Base-by-base conservation (phyloP, 1,140 invertebrate genomes). In the Alviniconcha marisindica region DNA sequence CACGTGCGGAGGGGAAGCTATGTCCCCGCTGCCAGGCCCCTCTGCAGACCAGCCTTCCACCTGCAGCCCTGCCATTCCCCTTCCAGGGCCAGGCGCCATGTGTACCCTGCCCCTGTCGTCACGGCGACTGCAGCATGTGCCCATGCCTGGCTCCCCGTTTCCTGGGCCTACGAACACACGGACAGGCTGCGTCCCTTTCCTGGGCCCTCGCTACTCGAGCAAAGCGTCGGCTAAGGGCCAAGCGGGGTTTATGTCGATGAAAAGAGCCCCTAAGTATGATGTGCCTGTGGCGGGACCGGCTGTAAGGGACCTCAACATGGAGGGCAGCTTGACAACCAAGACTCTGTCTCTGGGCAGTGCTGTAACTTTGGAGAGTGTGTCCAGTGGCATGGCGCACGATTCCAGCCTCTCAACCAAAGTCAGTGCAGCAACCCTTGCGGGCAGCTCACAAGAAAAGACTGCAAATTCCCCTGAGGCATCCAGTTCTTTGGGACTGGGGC, bases 71-170 rank as follows among this genome's bases (percentile, higher is more conserved):
- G 2, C 24, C 10, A 42, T 76, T 28, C 40, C 73, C 42, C 51
- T 76, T 28, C 42, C 44, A 3, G 40, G 44, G 5, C 36, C 69
- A 3, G 12, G 48, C 1, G 21, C 48, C 31, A 40, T 56, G 5
- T 21, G 51, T 31, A 60, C 77, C 15, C 77, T 56, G 33, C 56
- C 77, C 44, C 10, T 77, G 54, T 40, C 77, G 4, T 60, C 54
- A 36, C 78, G 56, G 28, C 78, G 40, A 28, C 78, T 63, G 54
- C 77, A 80, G 24, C 77, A 80, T 42, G 60, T 80, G 7, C 78
- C 78, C 78, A 80, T 80, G 78, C 56, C 77, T 12, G 54, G 78
- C 4, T 80, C 78, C 1, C 78, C 78, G 56, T 80, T 80, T 28
- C 78, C 78, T 10, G 77, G 51, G 7, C 74, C 74, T 21, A 28